Percentiles rank a stretch among this genome's conserved stretches.
phyloP scores from a whole-genome alignment of 2,797 vertebrate genomes.

The Cuniculus paca region DNA sequence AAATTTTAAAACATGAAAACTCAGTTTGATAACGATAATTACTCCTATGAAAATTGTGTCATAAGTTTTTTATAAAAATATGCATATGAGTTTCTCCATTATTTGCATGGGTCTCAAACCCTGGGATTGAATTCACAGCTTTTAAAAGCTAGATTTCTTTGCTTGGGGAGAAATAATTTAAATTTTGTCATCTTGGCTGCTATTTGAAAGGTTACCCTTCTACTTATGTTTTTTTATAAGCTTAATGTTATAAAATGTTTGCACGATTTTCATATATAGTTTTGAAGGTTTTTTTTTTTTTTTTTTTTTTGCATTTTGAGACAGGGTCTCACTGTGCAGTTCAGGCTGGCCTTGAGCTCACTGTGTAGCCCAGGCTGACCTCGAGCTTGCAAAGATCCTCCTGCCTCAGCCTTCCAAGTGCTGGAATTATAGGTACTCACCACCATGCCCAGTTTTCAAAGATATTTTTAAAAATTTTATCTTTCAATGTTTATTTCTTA shows the following conservation, averaged over 20 bases:
- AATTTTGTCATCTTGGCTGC: conserved; percentile 1
- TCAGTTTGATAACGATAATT: neutral
- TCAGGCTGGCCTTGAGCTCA: too few relatives aligned
- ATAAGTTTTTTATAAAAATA: conserved; percentile 27
- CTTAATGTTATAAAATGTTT: neutral
- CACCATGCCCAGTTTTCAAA: too few relatives aligned
- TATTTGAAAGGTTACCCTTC: neutral
- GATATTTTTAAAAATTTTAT: neutral
- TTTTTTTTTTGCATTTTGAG: too few relatives aligned
- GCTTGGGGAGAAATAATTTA: conserved; percentile 12
- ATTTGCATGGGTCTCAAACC: neutral
- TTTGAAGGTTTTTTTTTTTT: neutral
- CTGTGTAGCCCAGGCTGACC: too few relatives aligned
- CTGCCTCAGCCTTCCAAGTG: too few relatives aligned
- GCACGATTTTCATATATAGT: neutral
- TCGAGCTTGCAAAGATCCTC: too few relatives aligned
- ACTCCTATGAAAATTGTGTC: conserved; percentile 1
- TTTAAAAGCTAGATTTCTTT: neutral
- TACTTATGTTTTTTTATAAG: neutral
- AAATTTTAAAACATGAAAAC: neutral
- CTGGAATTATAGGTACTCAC: too few relatives aligned
- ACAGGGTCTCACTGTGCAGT: too few relatives aligned
- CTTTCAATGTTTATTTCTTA: conserved; percentile 8
- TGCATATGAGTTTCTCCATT: conserved; percentile 4
- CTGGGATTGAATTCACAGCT: neutral